Evolutionary conservation across 2,797 vertebrate genomes (phyloP).

Genomic region (Agapornis canus): DNA sequence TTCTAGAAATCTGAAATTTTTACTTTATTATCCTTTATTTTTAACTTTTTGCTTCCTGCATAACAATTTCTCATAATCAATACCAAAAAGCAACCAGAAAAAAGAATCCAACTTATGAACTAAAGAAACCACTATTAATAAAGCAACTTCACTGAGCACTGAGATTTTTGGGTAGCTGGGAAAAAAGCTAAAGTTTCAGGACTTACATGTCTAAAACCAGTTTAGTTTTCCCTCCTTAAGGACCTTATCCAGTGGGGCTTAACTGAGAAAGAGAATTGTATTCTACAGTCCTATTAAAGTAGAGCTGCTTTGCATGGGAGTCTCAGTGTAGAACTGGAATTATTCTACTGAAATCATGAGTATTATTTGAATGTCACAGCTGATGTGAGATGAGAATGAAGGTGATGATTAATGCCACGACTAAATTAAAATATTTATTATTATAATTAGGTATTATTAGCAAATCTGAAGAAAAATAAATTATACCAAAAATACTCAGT

Average conservation of each 20-base stretch:
- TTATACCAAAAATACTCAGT: not conserved
- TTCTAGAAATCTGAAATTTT: not conserved
- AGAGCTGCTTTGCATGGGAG: not conserved
- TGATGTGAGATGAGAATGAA: conserved; percentile 43
- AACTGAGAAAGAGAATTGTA: not conserved
- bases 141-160: not conserved
- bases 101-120: not conserved
- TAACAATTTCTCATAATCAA: not conserved
- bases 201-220: not conserved
- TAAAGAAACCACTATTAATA: not conserved
- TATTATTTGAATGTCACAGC: conserved; percentile 55
- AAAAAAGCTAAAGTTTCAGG: not conserved
- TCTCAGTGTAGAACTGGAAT: not conserved
- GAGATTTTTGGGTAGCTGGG: not conserved
- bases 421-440: conserved; percentile 65
- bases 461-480: conserved; percentile 46
- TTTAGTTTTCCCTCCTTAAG: not conserved
- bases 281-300: not conserved
- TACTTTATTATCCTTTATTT: not conserved
- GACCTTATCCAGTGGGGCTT: not conserved
- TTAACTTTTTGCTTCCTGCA: not conserved
- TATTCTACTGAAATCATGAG: conserved; percentile 11
- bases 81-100: not conserved
- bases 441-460: conserved; percentile 48
- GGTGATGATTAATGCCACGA: conserved; percentile 55